phyloP scores from a whole-genome alignment of 1,140 invertebrate species.

The Meloidogyne hapla region DNA sequence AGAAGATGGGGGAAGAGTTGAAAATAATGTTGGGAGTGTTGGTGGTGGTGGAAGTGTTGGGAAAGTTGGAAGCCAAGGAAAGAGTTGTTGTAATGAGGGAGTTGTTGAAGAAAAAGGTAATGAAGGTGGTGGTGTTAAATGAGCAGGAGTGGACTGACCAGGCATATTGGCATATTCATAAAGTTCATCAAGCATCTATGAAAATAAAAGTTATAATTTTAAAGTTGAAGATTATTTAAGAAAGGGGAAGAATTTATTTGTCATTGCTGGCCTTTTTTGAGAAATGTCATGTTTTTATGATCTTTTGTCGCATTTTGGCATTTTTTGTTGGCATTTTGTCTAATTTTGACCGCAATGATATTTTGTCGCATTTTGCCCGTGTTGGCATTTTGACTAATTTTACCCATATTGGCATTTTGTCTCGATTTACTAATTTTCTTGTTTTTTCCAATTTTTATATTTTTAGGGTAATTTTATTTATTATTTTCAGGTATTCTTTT shows the following conservation, averaged over 20 bases:
- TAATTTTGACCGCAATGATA: no score
- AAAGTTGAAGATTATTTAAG: not conserved
- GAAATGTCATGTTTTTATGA: no score
- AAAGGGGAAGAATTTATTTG: not conserved
- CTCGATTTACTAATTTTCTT: no score
- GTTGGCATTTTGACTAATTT: no score
- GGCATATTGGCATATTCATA: slow-evolving; percentile 46
- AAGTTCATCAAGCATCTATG: slow-evolving; percentile 46
- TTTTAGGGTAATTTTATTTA: not conserved
- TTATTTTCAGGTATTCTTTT: not conserved
- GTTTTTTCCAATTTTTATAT: no score
- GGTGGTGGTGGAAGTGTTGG: slow-evolving; percentile 19
- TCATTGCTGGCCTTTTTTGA: no score
- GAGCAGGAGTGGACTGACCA: not conserved
- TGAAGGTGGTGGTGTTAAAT: slow-evolving; percentile 21
- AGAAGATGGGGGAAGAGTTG: not conserved
- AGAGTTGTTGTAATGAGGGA: slow-evolving; percentile 21
- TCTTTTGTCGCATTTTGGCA: no score
- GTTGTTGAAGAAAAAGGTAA: slow-evolving; percentile 11
- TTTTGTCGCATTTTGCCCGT: no score
- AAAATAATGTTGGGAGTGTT: not conserved
- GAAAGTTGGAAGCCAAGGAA: slow-evolving; percentile 19
- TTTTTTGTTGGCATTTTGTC: no score
- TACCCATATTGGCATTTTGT: no score
- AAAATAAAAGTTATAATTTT: slow-evolving; percentile 14